phyloP scores from a whole-genome alignment of 2,113 vertebrate genomes.

The Leiothrix lutea region DNA sequence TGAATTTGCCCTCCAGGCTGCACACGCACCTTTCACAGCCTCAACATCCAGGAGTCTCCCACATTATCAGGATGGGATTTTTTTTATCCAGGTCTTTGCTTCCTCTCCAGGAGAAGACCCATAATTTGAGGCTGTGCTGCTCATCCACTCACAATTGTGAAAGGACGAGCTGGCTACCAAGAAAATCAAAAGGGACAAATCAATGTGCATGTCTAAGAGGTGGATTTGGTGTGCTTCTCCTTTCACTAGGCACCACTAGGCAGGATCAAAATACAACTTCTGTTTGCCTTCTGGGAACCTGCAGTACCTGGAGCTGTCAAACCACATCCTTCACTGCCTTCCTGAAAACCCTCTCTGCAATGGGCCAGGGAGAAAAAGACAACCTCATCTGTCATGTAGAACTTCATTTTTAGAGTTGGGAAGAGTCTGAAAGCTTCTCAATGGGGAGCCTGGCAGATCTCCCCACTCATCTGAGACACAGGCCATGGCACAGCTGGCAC shows the following conservation, averaged over 20 bases:
- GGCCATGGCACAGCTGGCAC: neutral
- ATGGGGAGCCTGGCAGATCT: neutral
- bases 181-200: neutral
- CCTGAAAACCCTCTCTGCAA: neutral
- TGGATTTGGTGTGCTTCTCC: neutral
- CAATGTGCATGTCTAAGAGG: rapidly evolving
- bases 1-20: neutral
- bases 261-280: neutral
- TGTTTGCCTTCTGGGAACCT: neutral
- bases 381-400: neutral
- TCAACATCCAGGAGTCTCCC: neutral
- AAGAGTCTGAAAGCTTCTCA: neutral
- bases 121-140: rapidly evolving
- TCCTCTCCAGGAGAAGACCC: neutral
- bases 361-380: neutral
- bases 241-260: neutral
- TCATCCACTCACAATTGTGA: rapidly evolving
- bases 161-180: neutral
- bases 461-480: neutral
- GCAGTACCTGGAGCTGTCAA: neutral
- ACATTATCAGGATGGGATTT: neutral
- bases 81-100: neutral
- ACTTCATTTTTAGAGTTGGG: neutral
- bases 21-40: neutral
- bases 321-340: neutral